These are phyloP conservation scores for Ophraella communa DNA, from an alignment of 2,888 invertebrate species.

Conservation along the genomic window DNA sequence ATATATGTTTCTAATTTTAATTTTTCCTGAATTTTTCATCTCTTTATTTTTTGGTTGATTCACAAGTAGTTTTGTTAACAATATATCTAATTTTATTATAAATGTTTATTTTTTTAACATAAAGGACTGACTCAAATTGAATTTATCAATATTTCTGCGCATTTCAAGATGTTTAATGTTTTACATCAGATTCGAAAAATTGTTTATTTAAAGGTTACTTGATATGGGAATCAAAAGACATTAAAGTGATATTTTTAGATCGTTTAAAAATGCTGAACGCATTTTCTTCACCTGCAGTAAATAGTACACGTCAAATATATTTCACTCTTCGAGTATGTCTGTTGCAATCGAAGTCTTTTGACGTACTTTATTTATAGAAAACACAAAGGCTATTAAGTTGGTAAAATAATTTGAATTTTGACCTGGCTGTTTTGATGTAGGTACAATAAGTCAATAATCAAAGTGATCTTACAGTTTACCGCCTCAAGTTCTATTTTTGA, in stretches of 20 bases:
- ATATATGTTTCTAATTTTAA: too few relatives aligned
- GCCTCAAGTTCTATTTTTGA: background rate
- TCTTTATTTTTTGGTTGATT: too few relatives aligned
- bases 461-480: background rate
- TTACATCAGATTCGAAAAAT: too few relatives aligned
- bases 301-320: background rate
- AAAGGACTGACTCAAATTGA: too few relatives aligned
- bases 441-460: too few relatives aligned
- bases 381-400: background rate
- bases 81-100: too few relatives aligned
- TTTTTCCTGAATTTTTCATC: too few relatives aligned
- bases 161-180: too few relatives aligned
- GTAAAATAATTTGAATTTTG: background rate
- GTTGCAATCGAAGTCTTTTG: background rate
- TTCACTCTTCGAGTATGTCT: too few relatives aligned
- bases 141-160: too few relatives aligned
- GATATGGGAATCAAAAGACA: background rate
- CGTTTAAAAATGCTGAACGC: background rate
- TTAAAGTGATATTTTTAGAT: background rate
- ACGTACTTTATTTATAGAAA: conserved; percentile 1
- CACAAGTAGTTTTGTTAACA: too few relatives aligned
- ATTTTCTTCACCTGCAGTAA: background rate
- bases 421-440: background rate
- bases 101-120: too few relatives aligned
- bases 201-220: background rate